Conservation (phyloP, 92 coral and sea anemone species). For the Palythoa caribaeorum region DNA sequence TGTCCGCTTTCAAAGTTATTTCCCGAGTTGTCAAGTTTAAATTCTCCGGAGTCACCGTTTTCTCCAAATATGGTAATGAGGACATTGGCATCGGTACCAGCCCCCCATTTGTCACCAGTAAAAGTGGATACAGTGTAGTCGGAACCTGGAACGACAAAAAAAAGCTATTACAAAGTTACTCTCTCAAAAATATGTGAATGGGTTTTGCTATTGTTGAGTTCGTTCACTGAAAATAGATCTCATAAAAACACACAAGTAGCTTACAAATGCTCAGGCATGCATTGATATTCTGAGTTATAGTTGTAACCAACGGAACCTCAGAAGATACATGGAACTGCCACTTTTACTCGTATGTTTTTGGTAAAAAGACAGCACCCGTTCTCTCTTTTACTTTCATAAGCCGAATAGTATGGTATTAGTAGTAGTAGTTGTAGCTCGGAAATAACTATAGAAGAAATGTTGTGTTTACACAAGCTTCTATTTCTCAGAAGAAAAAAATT, state of each 20-base stretch:
- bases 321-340: no score
- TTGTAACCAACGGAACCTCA: background rate
- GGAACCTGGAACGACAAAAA: background rate
- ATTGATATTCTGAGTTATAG: background rate
- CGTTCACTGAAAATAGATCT: background rate
- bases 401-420: no score
- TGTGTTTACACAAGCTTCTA: no score
- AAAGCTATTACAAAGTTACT: background rate
- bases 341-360: no score
- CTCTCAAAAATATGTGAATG: background rate
- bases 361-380: no score
- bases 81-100: conserved; percentile 67
- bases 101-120: conserved; percentile 69
- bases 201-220: background rate
- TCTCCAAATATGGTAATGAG: conserved; percentile 54
- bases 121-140: conserved; percentile 58
- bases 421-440: no score
- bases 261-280: background rate
- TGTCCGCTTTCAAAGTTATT: conserved; percentile 50
- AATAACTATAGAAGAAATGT: no score
- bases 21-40: conserved; percentile 60
- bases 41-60: conserved; percentile 57
- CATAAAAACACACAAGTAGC: background rate
- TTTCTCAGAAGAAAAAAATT: no score
- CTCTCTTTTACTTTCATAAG: no score